phyloP scores from a whole-genome alignment of 2,888 invertebrate species.

The Neria commutata region DNA sequence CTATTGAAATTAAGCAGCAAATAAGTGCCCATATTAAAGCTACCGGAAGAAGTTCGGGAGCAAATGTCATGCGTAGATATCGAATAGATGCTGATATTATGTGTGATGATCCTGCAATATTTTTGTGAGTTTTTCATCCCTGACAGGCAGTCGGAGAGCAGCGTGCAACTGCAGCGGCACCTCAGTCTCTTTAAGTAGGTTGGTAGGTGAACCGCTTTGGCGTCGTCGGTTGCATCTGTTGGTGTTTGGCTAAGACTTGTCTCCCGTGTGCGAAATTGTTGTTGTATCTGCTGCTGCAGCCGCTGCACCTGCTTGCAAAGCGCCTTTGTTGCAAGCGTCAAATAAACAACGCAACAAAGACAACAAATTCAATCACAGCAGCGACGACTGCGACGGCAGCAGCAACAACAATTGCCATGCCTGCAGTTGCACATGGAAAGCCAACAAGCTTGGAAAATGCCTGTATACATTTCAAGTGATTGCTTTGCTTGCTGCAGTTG shows the following conservation, averaged over 20 bases:
- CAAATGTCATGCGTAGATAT: too few relatives aligned
- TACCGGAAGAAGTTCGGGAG: too few relatives aligned
- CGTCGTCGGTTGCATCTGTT: not conserved
- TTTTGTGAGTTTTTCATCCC: too few relatives aligned
- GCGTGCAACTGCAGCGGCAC: not conserved
- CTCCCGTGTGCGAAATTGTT: conserved; percentile 5
- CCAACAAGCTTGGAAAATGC: not conserved
- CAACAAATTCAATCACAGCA: not conserved
- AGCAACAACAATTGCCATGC: not conserved
- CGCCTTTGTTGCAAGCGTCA: not conserved
- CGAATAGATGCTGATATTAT: too few relatives aligned
- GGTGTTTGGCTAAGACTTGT: conserved; percentile 2
- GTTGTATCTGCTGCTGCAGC: conserved; percentile 41
- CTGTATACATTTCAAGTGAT: conserved; percentile 27
- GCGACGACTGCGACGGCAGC: not conserved
- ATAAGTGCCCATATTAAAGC: too few relatives aligned
- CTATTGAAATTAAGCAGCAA: too few relatives aligned
- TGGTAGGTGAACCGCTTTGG: conserved; percentile 40
- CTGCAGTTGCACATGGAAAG: not conserved
- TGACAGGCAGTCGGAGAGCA: conserved; percentile 11
- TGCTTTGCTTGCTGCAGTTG: conserved; percentile 27
- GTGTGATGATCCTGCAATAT: too few relatives aligned
- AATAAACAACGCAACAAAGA: not conserved
- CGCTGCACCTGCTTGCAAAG: conserved; percentile 31
- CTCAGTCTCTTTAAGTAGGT: conserved; percentile 37